A percentile compares a stretch with the other conserved stretches of the same genome.
Conservation (phyloP, 1,140 invertebrate genomes). For the Gonatopus flavifemur region DNA sequence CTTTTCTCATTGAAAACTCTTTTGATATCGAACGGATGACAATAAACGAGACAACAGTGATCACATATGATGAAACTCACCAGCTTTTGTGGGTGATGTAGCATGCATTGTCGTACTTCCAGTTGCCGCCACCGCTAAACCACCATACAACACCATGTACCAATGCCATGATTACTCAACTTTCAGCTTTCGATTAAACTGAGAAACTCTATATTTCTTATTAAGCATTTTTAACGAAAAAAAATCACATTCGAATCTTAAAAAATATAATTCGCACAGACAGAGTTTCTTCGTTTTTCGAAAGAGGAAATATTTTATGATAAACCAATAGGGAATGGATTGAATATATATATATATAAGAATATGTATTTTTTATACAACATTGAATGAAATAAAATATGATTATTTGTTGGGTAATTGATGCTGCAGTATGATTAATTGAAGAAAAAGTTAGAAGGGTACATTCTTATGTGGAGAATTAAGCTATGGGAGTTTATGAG, state of each 20-base stretch:
- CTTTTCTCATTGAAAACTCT: too few species aligned
- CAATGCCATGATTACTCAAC: conserved; percentile 37
- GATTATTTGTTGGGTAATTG: too few species aligned
- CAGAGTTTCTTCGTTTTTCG: background rate
- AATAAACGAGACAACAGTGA: conserved; percentile 27
- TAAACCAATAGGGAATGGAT: too few species aligned
- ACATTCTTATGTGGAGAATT: too few species aligned
- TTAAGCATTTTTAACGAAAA: background rate
- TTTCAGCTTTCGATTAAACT: conserved; percentile 21
- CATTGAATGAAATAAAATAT: too few species aligned
- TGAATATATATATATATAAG: too few species aligned
- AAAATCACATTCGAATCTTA: background rate
- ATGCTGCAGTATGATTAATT: too few species aligned
- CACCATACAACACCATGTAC: conserved; percentile 50
- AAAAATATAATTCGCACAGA: background rate
- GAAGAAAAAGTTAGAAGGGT: too few species aligned
- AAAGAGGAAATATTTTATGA: too few species aligned
- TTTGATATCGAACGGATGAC: too few species aligned
- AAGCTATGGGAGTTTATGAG: too few species aligned
- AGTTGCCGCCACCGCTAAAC: conserved; percentile 55
- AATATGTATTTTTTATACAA: too few species aligned
- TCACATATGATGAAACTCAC: conserved; percentile 54
- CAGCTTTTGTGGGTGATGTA: conserved; percentile 54
- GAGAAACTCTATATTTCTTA: conserved; percentile 31
- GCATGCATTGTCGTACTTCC: conserved; percentile 54